Percentiles rank a stretch among this genome's conserved stretches.
phyloP scores from a whole-genome alignment of 2,888 invertebrate genomes.

The Corythucha ciliata region DNA sequence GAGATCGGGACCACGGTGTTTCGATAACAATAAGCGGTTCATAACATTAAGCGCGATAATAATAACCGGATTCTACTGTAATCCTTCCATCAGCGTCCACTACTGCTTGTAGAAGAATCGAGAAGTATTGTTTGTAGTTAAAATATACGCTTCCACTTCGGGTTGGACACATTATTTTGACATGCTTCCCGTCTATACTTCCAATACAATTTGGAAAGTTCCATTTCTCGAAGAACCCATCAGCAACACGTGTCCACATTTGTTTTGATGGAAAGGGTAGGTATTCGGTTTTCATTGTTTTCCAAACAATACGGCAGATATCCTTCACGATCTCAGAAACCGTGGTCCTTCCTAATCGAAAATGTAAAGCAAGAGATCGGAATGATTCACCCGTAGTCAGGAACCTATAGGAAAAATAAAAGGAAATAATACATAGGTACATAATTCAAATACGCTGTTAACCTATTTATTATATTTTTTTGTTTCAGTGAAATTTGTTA shows the following conservation, averaged over 20 bases:
- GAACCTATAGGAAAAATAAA: constrained; percentile 34
- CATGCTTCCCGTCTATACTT: constrained; percentile 29
- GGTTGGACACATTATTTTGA: constrained; percentile 25
- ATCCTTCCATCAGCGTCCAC: constrained; percentile 29
- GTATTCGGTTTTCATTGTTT: constrained; percentile 31
- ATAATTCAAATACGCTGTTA: no score
- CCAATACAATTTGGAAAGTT: constrained; percentile 32
- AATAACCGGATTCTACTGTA: no score
- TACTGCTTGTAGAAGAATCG: constrained; percentile 25
- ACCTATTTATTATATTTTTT: no score
- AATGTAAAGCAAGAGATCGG: constrained; percentile 37
- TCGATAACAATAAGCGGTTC: no score
- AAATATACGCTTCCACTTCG: constrained; percentile 24
- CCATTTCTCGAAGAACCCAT: constrained; percentile 28
- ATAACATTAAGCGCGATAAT: no score
- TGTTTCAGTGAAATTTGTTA: no score
- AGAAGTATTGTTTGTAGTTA: constrained; percentile 28
- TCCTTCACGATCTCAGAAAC: constrained; percentile 37
- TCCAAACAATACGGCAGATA: constrained; percentile 38
- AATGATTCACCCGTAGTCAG: constrained; percentile 37
- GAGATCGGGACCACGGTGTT: no score
- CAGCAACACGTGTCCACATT: constrained; percentile 25
- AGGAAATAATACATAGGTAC: no score
- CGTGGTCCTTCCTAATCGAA: constrained; percentile 38
- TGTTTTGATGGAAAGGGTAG: constrained; percentile 23